Evolutionary conservation across 2,888 invertebrate species (phyloP), one percentile per base, ranked within the genome.

Genomic region (Megastigmus dorsalis): DNA sequence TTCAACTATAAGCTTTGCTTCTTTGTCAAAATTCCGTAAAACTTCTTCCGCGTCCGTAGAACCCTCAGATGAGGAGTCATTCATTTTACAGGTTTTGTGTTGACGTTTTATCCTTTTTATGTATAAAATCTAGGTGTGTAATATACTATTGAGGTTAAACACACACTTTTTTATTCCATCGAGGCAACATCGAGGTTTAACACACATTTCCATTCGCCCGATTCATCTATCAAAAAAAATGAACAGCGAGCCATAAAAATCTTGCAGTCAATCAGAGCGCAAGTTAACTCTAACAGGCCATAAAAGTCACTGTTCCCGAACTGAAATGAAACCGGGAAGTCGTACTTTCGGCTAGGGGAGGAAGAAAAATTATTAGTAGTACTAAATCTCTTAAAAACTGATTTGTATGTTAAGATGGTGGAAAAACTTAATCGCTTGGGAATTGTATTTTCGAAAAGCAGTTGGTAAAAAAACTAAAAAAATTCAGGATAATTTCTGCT

Each of bases 1-100:
- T 52, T 54, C 10, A 1, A 52, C 38, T 41, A 66, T 66, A 15
- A 41, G 26, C n/a, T n/a, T 54, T 28, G 65, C 52, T 28, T 66
- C 65, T 9, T 48, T 15, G 13, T 66, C 66, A 15, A 66, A 52
- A 18, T 26, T 54, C 38, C 52, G 41, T 13, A 38, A 20, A 1
- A 63, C 28, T 28, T 66, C 66, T 26, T 66, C 54, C 10, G 52
- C 54, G 13, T 54, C 28, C 38, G 26, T n/a, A 13, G 28, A 52
- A 13, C 23, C 41, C 1, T 41, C 66, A 20, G 41, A 52, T 23
- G 54, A 66, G 0, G 28, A 66, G 9, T 1, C 41, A 13, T 41
- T 13, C 41, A 41, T 13, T 41, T 41, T 41, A 0, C 13, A 41
- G 9, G 13, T 1, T 7, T 13, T 10, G 3, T 7, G 9, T 41